Evolutionary conservation across 2,113 vertebrate species (phyloP), one percentile per base, ranked within the genome.

Genomic region (western clawed frog (Xenopus tropicalis)): DNA sequence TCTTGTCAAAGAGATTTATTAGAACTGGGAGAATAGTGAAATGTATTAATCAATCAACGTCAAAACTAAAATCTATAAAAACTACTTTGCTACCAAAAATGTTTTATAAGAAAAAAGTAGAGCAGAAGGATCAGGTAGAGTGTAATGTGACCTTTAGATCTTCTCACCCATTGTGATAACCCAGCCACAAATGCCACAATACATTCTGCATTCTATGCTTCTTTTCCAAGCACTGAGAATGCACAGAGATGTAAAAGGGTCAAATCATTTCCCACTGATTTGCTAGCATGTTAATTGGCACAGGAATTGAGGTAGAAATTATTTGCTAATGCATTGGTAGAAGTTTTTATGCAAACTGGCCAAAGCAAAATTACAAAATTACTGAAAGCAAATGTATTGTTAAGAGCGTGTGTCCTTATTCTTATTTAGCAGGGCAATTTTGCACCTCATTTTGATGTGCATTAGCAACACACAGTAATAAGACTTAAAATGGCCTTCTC

Each of bases 311-410:
- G 73, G 58, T 76, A 69, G 73, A 76, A 76, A 76, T 76, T 69
- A 76, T 76, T 76, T 76, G 73, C 73, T 76, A 76, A 76, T 76
- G 73, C 73, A 69, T 25, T 69, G 73, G 73, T 63, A 76, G 58
- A 69, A 76, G 66, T 76, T 76, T 48, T 76, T 76, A 76, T 76
- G 69, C 73, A 76, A 76, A 69, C 73, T 59, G 51, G 66, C 73
- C 66, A 69, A 69, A 63, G 68, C 73, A 76, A 76, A 76, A 76
- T 76, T 52, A 76, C 73, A 56, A 76, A 75, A 76, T 76, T 69
- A 76, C 73, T 76, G 66, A 69, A 69, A 76, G 73, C 73, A 76
- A 76, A 76, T 76, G 73, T 76, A 76, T 76, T 76, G 73, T 76
- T 69, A 69, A 69, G 66, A 76, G 66, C 66, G 58, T 63, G 73